A percentile compares a stretch with the other conserved stretches of the same genome.
Conservation (phyloP, 2,888 invertebrate species). For the Uropetala carovei region DNA sequence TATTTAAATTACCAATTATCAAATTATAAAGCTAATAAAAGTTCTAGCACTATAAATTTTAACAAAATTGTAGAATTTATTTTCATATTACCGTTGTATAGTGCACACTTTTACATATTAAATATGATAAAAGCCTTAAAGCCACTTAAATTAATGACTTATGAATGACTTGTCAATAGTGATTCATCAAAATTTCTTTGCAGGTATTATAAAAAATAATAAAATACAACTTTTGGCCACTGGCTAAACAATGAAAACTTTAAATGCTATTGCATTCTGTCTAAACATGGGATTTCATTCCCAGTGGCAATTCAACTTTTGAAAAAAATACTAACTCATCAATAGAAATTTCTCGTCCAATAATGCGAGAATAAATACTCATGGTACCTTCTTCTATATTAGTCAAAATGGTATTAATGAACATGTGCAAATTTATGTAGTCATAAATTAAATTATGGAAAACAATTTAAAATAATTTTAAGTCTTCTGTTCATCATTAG, state of each 20-base stretch:
- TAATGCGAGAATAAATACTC: constrained; percentile 33
- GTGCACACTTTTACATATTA: constrained; percentile 58
- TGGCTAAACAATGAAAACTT: constrained; percentile 30
- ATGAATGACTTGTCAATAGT: constrained; percentile 6
- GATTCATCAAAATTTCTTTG: constrained; percentile 31
- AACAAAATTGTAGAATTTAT: constrained; percentile 48
- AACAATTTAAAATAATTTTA: not conserved
- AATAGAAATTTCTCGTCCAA: constrained; percentile 18
- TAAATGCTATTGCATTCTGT: constrained; percentile 9
- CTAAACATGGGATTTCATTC: not conserved
- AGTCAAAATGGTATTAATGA: constrained; percentile 21
- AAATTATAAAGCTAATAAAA: constrained; percentile 47
- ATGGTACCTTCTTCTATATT: not conserved
- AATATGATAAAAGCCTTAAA: constrained; percentile 49
- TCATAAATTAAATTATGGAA: not conserved
- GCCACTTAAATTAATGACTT: constrained; percentile 37
- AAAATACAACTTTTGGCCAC: not conserved
- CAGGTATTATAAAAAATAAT: constrained; percentile 37
- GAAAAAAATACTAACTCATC: constrained; percentile 46
- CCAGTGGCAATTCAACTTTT: not conserved
- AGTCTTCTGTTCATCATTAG: constrained; percentile 35
- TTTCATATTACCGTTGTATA: constrained; percentile 51
- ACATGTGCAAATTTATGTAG: constrained; percentile 45
- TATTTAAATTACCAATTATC: constrained; percentile 1
- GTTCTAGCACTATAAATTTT: constrained; percentile 14